These are phyloP conservation scores for Phytoseiulus persimilis DNA, from an alignment of 2,888 invertebrate species.

Conservation along the genomic window DNA sequence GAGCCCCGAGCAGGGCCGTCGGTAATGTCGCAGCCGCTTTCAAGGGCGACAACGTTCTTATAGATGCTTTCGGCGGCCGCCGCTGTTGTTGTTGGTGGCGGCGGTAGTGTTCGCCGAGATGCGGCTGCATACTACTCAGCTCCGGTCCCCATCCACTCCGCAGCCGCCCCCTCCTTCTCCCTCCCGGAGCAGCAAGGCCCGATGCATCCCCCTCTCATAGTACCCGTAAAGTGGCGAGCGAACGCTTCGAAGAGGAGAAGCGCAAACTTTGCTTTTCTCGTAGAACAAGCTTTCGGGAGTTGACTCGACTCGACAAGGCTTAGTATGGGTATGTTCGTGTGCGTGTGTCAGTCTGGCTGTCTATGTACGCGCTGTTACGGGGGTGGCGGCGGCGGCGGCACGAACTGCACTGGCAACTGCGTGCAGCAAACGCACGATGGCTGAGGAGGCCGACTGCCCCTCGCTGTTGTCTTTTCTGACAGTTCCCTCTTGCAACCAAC, in stretches of 20 bases:
- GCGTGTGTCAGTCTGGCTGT: not conserved
- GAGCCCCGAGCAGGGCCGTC: not conserved
- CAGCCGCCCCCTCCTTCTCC: not conserved
- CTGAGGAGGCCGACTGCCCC: not conserved
- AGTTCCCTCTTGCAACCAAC: not conserved
- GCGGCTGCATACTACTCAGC: not conserved
- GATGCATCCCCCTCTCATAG: not conserved
- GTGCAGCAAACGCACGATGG: constrained; percentile 9
- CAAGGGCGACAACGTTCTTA: not conserved
- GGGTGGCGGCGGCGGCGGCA: not conserved
- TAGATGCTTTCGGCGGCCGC: not conserved
- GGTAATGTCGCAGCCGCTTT: not conserved
- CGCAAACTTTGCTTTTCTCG: constrained; percentile 36
- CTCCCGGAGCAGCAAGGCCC: not conserved
- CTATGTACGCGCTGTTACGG: not conserved
- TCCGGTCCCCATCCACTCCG: not conserved
- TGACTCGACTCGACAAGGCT: not conserved
- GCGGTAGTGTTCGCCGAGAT: not conserved
- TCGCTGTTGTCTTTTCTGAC: not conserved
- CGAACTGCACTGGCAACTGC: not conserved
- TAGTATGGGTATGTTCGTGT: not conserved
- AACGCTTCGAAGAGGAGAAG: not conserved
- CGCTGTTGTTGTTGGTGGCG: not conserved
- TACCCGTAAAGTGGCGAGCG: not conserved
- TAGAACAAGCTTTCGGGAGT: constrained; percentile 37